Percentiles rank a stretch among this genome's conserved stretches.
Evolutionary conservation across 2,888 invertebrate species (phyloP).

Genomic region (Phengaris alcon): DNA sequence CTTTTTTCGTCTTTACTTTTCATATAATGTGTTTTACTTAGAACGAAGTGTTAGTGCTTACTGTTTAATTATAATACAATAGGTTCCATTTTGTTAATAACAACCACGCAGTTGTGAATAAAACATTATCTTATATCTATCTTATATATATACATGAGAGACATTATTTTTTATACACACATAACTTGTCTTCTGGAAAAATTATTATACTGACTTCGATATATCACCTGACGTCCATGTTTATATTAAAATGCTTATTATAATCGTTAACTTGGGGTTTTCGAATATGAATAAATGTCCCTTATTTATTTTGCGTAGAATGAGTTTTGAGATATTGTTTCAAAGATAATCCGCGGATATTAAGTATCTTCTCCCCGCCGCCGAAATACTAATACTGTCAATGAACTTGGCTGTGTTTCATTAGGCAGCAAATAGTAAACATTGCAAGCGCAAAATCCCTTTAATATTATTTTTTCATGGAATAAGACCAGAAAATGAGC

Average conservation of each 20-base stretch:
- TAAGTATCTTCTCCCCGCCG: neutral
- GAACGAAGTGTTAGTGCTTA: too few species aligned
- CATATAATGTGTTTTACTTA: too few species aligned
- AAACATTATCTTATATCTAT: neutral
- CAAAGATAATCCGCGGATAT: neutral
- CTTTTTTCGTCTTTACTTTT: too few species aligned
- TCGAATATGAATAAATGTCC: neutral
- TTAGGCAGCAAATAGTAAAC: neutral
- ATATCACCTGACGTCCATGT: constrained; percentile 5
- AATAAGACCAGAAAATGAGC: too few species aligned
- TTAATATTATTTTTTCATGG: too few species aligned
- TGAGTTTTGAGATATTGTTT: neutral
- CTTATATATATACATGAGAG: neutral
- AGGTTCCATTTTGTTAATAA: neutral
- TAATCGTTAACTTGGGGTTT: neutral
- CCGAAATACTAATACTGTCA: neutral
- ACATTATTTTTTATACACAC: neutral
- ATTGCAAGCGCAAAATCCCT: too few species aligned
- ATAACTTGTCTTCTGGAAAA: constrained; percentile 11
- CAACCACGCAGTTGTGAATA: neutral
- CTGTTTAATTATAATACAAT: neutral
- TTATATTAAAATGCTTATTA: constrained; percentile 2
- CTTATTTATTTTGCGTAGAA: neutral
- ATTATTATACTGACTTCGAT: neutral
- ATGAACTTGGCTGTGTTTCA: neutral